Evolutionary conservation across 2,113 vertebrate genomes (phyloP).

Genomic region (Clupea harengus): DNA sequence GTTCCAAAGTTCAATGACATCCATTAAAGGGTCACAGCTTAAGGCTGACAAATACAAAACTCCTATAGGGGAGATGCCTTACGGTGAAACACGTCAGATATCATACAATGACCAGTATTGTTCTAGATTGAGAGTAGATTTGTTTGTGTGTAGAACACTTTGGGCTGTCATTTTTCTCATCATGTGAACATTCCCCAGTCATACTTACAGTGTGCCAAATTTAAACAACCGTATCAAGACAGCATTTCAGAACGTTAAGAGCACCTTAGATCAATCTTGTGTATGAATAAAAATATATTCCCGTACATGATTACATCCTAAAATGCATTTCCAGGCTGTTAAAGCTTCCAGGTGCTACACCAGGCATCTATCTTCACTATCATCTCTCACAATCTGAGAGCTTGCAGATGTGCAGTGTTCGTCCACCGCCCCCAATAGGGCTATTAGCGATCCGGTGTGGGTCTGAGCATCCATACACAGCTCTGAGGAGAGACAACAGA

Average conservation of each 20-base stretch:
- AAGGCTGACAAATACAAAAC: not conserved
- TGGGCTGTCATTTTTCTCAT: not conserved
- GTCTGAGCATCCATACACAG: not conserved
- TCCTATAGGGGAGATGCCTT: not conserved
- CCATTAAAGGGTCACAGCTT: not conserved
- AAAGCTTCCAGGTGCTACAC: not conserved
- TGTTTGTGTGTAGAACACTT: not conserved
- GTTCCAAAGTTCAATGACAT: not conserved
- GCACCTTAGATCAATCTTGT: not conserved
- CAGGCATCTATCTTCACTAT: not conserved
- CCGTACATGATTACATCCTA: not conserved
- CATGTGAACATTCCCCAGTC: not conserved
- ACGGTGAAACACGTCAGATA: not conserved
- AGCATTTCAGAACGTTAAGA: not conserved
- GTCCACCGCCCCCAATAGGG: not conserved
- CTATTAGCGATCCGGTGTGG: not conserved
- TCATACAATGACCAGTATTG: not conserved
- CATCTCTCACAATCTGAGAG: conserved; percentile 13
- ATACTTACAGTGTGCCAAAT: not conserved
- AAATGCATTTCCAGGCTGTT: not conserved
- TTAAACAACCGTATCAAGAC: not conserved
- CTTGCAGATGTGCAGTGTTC: conserved; percentile 38
- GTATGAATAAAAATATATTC: not conserved
- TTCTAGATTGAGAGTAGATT: not conserved
- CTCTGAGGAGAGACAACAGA: not conserved